Conservation (phyloP, 2,888 invertebrate species). For the Laspeyria flexula region DNA sequence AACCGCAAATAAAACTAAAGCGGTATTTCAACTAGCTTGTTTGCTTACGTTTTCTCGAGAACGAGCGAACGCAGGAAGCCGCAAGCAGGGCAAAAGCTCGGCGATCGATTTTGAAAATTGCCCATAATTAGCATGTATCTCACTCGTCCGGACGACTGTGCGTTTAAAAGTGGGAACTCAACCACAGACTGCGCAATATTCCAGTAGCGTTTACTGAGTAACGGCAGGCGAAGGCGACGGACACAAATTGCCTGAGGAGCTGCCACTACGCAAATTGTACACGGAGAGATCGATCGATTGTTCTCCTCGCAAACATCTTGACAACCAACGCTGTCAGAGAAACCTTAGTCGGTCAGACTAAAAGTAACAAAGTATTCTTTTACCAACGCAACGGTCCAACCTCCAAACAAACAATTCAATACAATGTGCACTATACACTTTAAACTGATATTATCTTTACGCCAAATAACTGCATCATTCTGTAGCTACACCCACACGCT, state of each 20-base stretch:
- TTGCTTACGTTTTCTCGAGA: slow-evolving; percentile 63
- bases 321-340: slow-evolving; percentile 32
- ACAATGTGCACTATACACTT: slow-evolving; percentile 20
- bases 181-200: slow-evolving; percentile 81
- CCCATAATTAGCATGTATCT: slow-evolving; percentile 84
- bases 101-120: slow-evolving; percentile 85
- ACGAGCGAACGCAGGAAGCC: slow-evolving; percentile 78
- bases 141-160: slow-evolving; percentile 75
- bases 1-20: slow-evolving; percentile 43
- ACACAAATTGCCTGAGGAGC: slow-evolving; percentile 82
- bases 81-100: slow-evolving; percentile 77
- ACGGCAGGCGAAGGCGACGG: slow-evolving; percentile 80
- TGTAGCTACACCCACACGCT: slow-evolving; percentile 44
- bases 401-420: slow-evolving; percentile 33
- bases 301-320: slow-evolving; percentile 55
- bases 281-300: slow-evolving; percentile 67
- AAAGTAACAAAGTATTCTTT: slow-evolving; percentile 18
- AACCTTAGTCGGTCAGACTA: slow-evolving; percentile 6
- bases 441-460: slow-evolving; percentile 34
- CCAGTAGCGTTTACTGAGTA: slow-evolving; percentile 84
- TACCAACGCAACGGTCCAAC: slow-evolving; percentile 20
- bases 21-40: slow-evolving; percentile 50
- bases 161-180: slow-evolving; percentile 78
- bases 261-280: slow-evolving; percentile 82
- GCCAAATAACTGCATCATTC: slow-evolving; percentile 42